Conservation (phyloP, 2,797 vertebrate species). For the Loris lydekkerianus region DNA sequence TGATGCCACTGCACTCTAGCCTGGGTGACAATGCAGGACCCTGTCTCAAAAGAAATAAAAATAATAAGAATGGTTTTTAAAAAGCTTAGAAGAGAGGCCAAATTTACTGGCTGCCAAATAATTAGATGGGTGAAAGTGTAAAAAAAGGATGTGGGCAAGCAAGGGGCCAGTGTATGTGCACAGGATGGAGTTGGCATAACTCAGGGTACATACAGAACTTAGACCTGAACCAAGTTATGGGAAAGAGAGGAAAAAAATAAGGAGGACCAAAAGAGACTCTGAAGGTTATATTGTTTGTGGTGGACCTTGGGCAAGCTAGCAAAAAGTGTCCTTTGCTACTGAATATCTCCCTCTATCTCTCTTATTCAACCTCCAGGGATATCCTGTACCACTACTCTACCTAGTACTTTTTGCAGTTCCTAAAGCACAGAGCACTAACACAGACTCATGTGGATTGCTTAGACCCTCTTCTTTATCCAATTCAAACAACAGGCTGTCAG, state of each 20-base stretch:
- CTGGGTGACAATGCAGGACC: neutral
- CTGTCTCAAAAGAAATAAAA: neutral
- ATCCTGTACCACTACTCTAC: neutral
- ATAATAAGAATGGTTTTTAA: neutral
- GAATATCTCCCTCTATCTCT: neutral
- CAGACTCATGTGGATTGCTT: conserved; percentile 21
- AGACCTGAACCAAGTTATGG: neutral
- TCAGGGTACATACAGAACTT: conserved; percentile 27
- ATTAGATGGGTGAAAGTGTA: conserved; percentile 57
- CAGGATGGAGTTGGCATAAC: neutral
- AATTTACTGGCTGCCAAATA: conserved; percentile 54
- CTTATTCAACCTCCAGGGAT: neutral
- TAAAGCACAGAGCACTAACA: neutral
- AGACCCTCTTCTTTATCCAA: conserved; percentile 39
- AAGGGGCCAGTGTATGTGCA: conserved; percentile 25
- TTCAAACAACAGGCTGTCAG: conserved; percentile 25
- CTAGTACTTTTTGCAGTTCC: conserved; percentile 42
- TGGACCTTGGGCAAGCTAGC: neutral
- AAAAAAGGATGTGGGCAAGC: conserved; percentile 38
- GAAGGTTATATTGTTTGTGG: neutral
- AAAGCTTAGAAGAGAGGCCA: conserved; percentile 8
- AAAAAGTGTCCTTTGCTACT: neutral
- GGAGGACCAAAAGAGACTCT: neutral
- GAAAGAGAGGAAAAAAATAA: neutral
- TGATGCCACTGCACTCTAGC: neutral